Conservation (phyloP, 2,888 invertebrate species). For the Hymenopus coronatus region DNA sequence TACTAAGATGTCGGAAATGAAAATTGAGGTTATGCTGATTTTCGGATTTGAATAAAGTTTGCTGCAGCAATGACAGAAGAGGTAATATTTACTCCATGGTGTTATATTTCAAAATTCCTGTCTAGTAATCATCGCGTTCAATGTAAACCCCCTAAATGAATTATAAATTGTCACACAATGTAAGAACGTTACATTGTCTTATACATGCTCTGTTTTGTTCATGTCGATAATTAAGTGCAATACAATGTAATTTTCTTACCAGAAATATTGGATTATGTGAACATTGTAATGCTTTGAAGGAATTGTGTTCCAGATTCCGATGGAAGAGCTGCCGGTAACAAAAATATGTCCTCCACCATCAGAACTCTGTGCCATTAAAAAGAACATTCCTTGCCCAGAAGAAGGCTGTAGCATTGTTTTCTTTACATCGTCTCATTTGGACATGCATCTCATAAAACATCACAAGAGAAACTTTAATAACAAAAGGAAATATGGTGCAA, state of each 20-base stretch:
- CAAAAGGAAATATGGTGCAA: constrained; percentile 39
- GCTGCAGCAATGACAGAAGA: neutral
- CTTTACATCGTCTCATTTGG: constrained; percentile 53
- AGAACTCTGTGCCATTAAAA: constrained; percentile 28
- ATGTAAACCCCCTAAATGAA: no score
- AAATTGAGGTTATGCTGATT: neutral
- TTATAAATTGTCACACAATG: no score
- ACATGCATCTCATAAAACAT: constrained; percentile 56
- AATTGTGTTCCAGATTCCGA: neutral
- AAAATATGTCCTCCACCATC: constrained; percentile 30
- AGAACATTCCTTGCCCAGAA: constrained; percentile 43
- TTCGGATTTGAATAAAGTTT: neutral
- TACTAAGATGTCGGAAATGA: neutral
- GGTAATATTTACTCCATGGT: neutral
- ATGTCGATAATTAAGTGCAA: no score
- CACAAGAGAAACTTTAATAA: constrained; percentile 48
- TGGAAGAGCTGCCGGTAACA: constrained; percentile 6
- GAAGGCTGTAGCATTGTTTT: constrained; percentile 50
- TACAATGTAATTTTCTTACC: no score
- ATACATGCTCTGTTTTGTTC: no score
- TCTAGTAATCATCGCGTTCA: no score
- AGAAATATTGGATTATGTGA: no score
- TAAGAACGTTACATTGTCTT: no score
- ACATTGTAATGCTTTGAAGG: no score
- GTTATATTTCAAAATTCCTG: no score